A percentile compares a stretch with the other conserved stretches of the same genome.
Conservation (phyloP, 2,888 invertebrate genomes). For the Drosophila anceps region DNA sequence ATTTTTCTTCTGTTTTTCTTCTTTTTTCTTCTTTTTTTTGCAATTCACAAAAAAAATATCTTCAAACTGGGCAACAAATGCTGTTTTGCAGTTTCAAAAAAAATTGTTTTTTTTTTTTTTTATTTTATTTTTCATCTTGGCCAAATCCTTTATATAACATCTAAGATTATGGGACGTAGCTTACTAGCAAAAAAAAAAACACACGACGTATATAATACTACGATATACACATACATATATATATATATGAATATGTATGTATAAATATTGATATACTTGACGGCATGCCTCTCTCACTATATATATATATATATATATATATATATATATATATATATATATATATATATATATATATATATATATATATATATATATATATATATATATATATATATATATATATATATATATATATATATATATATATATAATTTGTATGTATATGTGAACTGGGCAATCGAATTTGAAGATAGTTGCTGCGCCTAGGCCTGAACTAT, state of each 20-base stretch:
- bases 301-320: slow-evolving; percentile 13
- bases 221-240: slow-evolving; percentile 13
- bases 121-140: slow-evolving; percentile 28
- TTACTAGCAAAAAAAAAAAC: slow-evolving; percentile 53
- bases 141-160: slow-evolving; percentile 48
- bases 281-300: slow-evolving; percentile 37
- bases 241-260: slow-evolving; percentile 48
- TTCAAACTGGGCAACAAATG: slow-evolving; percentile 20
- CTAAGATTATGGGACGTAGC: slow-evolving; percentile 53
- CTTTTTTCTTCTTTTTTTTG: slow-evolving; percentile 39
- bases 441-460: slow-evolving; percentile 30
- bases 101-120: slow-evolving; percentile 7
- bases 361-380: neutral
- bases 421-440: slow-evolving; percentile 1
- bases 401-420: neutral
- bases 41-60: slow-evolving; percentile 46
- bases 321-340: neutral
- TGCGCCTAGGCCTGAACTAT: neutral
- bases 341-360: neutral
- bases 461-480: slow-evolving; percentile 32
- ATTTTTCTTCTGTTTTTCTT: neutral
- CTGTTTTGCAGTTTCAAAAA: slow-evolving; percentile 16
- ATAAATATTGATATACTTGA: slow-evolving; percentile 58
- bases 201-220: slow-evolving; percentile 39
- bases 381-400: neutral